Percentiles rank a stretch among this genome's conserved stretches.
Evolutionary conservation across 2,797 vertebrate genomes (phyloP).

Genomic region (Phaenicophaeus curvirostris): DNA sequence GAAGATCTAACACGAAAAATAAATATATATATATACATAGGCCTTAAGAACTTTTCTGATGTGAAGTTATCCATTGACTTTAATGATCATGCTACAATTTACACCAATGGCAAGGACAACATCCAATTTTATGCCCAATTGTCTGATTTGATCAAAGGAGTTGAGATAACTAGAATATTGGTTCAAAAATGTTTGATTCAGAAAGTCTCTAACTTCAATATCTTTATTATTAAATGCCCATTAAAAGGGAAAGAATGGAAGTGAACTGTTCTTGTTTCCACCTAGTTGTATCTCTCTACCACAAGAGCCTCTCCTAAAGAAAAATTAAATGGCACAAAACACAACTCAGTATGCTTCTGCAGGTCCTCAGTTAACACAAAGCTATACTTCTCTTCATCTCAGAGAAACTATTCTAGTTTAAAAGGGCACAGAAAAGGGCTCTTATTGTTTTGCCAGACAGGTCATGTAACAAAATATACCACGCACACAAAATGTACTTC

Average conservation of each 20-base stretch:
- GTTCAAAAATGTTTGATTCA: background rate
- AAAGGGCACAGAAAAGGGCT: background rate
- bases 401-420: background rate
- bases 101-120: background rate
- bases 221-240: background rate
- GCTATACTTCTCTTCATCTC: background rate
- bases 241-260: background rate
- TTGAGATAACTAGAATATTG: background rate
- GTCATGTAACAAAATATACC: background rate
- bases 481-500: background rate
- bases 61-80: background rate
- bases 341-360: background rate
- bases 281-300: background rate
- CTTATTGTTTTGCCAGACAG: background rate
- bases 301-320: background rate
- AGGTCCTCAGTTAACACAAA: background rate
- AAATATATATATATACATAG: background rate
- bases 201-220: background rate
- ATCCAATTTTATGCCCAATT: background rate
- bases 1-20: background rate
- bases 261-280: background rate
- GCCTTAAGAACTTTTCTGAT: background rate
- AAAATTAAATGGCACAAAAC: background rate
- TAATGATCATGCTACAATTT: background rate
- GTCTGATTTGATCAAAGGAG: background rate